phyloP scores from a whole-genome alignment of 2,113 vertebrate species.

The Jaculus jaculus region DNA sequence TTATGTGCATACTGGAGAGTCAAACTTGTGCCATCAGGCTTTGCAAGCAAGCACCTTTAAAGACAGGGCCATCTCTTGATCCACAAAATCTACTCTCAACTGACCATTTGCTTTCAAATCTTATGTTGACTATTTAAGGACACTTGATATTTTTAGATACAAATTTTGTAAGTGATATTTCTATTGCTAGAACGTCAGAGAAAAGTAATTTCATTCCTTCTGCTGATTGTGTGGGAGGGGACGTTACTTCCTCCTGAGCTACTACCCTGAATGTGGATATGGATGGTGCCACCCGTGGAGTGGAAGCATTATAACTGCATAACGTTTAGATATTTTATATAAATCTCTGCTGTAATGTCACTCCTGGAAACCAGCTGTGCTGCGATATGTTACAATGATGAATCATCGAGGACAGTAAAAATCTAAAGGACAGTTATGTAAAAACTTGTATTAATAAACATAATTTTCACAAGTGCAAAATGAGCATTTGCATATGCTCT shows the following conservation, averaged over 20 bases:
- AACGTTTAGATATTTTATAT: slow-evolving; percentile 72
- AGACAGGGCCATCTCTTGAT: too few relatives aligned
- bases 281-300: background rate
- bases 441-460: slow-evolving; percentile 73
- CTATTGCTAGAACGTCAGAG: background rate
- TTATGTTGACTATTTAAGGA: background rate
- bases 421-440: slow-evolving; percentile 77
- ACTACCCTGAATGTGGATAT: slow-evolving; percentile 59
- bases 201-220: slow-evolving; percentile 29
- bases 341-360: slow-evolving; percentile 76
- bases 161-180: slow-evolving; percentile 1
- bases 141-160: slow-evolving; percentile 9
- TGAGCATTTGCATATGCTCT: slow-evolving; percentile 33
- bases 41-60: too few relatives aligned
- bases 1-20: too few relatives aligned
- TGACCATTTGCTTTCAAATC: background rate
- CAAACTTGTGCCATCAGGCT: too few relatives aligned
- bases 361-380: slow-evolving; percentile 76
- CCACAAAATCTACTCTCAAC: background rate
- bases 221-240: background rate
- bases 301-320: slow-evolving; percentile 18
- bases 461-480: slow-evolving; percentile 64
- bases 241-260: background rate
- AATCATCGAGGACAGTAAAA: slow-evolving; percentile 68
- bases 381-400: slow-evolving; percentile 74